Percentiles rank a stretch among this genome's conserved stretches.
Conservation (phyloP, 2,113 vertebrate genomes). For the Gallinago media region DNA sequence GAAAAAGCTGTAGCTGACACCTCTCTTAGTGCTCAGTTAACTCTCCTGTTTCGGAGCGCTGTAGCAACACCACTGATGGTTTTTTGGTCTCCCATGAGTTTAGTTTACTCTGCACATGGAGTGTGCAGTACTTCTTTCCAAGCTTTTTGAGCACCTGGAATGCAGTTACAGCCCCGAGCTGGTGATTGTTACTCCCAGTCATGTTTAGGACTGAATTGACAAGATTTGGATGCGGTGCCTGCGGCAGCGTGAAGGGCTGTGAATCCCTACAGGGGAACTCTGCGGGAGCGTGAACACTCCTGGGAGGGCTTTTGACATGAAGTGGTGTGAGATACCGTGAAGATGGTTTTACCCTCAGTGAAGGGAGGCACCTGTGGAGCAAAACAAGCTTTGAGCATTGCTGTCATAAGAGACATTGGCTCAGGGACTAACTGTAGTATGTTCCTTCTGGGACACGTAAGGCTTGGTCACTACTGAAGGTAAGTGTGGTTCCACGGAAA, state of each 20-base stretch:
- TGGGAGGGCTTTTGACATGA: fast-evolving
- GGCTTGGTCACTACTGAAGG: not conserved
- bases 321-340: too few species aligned
- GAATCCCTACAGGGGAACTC: fast-evolving
- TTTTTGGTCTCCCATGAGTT: not conserved
- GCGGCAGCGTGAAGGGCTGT: not conserved
- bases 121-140: not conserved
- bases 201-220: not conserved
- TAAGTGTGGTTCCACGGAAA: not conserved
- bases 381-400: not conserved
- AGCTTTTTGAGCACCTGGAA: not conserved
- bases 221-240: not conserved
- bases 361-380: not conserved
- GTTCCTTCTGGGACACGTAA: not conserved
- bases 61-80: not conserved
- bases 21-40: not conserved
- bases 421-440: fast-evolving
- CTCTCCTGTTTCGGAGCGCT: not conserved
- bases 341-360: fast-evolving
- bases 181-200: not conserved
- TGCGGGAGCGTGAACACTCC: too few species aligned
- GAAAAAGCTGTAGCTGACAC: not conserved
- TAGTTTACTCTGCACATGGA: not conserved
- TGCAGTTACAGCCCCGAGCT: not conserved
- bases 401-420: too few species aligned